Evolutionary conservation across 2,797 vertebrate species (phyloP).

Genomic region (Echeneis naucrates): DNA sequence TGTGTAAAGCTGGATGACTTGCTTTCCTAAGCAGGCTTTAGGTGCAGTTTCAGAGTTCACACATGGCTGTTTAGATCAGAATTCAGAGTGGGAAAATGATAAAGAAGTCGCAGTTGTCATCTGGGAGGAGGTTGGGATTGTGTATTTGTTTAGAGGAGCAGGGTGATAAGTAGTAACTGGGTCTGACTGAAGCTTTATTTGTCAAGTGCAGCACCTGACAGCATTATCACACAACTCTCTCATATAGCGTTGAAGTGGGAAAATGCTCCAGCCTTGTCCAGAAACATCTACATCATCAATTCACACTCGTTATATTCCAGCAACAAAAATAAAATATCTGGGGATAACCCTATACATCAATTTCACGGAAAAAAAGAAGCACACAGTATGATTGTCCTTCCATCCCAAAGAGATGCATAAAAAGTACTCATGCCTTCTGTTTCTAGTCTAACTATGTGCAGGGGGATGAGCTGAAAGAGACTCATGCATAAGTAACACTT

Average conservation of each 20-base stretch:
- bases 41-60: constrained; percentile 32
- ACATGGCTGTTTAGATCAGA: constrained; percentile 25
- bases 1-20: constrained; percentile 15
- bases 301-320: constrained; percentile 19
- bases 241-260: background rate
- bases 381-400: constrained; percentile 72
- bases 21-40: constrained; percentile 23
- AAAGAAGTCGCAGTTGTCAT: constrained; percentile 37
- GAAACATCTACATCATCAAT: constrained; percentile 14
- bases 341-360: constrained; percentile 25
- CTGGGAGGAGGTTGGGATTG: constrained; percentile 17
- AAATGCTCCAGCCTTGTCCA: background rate
- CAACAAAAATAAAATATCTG: constrained; percentile 23
- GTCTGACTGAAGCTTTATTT: constrained; percentile 17
- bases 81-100: background rate
- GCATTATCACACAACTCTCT: background rate
- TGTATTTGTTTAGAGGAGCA: constrained; percentile 20
- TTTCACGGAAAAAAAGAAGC: constrained; percentile 8
- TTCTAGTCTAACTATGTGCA: constrained; percentile 62
- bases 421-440: constrained; percentile 61
- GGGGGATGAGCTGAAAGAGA: constrained; percentile 68
- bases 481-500: constrained; percentile 88
- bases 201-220: constrained; percentile 7
- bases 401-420: constrained; percentile 47
- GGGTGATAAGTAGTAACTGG: background rate